These are phyloP conservation scores for Pitta sordida DNA, from an alignment of 2,113 vertebrate genomes.

Conservation along the genomic window DNA sequence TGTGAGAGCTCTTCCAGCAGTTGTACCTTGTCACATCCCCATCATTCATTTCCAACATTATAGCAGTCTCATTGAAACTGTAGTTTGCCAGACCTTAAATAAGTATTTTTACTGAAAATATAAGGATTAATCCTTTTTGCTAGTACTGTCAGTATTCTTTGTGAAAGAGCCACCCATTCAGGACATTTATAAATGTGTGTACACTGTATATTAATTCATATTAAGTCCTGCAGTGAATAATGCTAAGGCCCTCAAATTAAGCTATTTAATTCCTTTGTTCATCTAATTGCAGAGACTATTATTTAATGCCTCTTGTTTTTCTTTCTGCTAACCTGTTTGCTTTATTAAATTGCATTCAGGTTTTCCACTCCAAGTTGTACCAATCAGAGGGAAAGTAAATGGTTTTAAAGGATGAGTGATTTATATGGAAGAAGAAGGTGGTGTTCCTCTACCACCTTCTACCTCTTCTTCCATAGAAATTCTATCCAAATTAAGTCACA, in stretches of 20 bases:
- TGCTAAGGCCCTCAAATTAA: not conserved
- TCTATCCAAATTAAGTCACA: not conserved
- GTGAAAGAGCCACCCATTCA: not conserved
- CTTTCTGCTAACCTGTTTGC: conserved; percentile 38
- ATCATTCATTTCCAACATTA: not conserved
- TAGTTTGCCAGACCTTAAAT: not conserved
- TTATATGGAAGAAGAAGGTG: not conserved
- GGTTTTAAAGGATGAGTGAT: not conserved
- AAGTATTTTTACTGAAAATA: not conserved
- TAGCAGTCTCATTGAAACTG: not conserved
- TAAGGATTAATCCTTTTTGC: conserved; percentile 5
- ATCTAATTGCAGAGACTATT: conserved; percentile 33
- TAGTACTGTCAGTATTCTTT: conserved; percentile 1
- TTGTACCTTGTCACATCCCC: not conserved
- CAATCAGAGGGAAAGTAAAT: not conserved
- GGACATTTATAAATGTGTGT: conserved; percentile 44
- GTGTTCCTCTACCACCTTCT: no score
- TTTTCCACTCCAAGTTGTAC: not conserved
- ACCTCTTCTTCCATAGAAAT: no score
- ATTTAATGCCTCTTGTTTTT: conserved; percentile 39
- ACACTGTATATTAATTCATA: conserved; percentile 25
- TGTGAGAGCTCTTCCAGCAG: not conserved
- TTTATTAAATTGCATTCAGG: conserved; percentile 9
- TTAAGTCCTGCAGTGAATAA: not conserved
- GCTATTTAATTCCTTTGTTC: conserved; percentile 28